Evolutionary conservation across 2,113 vertebrate species (phyloP), one percentile per base, ranked within the genome.

Genomic region (Argyrosomus japonicus): DNA sequence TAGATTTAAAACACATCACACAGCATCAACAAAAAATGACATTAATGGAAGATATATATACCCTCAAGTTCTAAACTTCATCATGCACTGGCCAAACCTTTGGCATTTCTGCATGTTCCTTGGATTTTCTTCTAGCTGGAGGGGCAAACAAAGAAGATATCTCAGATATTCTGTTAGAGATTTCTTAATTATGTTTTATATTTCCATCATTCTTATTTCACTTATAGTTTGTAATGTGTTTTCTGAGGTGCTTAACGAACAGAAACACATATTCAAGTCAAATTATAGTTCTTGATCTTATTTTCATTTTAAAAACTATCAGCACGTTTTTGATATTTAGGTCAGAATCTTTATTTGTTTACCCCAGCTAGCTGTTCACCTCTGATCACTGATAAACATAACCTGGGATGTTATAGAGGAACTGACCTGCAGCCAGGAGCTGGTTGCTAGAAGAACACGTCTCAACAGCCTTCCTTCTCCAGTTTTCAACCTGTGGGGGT

Each of bases 391-490:
- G 21, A 75, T 64, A 47, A 70, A 75, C 57, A 71, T 80, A 0
- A 2, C 63, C n/a, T 45, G n/a, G 23, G 12, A 63, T 51, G 75
- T 67, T 19, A 11, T 13, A 17, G 18, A 45, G 5, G 0, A 88
- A 97, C 94, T 92, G 51, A 96, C 97, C 97, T 96, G 95, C 94
- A 87, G 96, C 94, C 21, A 97, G 91, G 68, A 96, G 94, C 68
- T 97, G 96, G 84, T 96, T 97, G 89, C 95, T 97, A 70, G 94
- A 91, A 78, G 96, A 96, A 68, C 98, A 99, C 0, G 88, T 95
- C 90, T 98, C 97, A 53, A 95, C 91, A n/a, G 97, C 95, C 74
- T 93, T 94, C 53, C 36, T 91, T n/a, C 91, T 89, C 97, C 97
- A 99, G 54, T 89, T 96, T 77, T 96, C 95, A 82, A 98, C 96